Conservation (phyloP, 2,113 vertebrate species). For the Emydocephalus ijimae region DNA sequence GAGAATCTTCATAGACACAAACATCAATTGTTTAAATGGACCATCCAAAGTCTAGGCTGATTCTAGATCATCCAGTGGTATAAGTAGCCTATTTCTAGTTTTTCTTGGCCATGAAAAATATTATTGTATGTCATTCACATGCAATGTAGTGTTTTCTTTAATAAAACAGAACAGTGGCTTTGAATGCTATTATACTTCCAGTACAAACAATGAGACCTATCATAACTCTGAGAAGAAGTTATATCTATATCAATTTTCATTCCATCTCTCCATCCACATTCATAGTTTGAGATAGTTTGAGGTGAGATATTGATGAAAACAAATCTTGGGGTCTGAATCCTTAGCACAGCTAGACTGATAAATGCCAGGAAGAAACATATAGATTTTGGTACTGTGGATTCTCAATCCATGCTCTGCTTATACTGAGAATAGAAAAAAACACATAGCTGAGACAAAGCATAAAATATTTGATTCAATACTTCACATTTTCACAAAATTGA, state of each 20-base stretch:
- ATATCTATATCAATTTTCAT: not conserved
- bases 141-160: not conserved
- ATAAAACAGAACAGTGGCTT: not conserved
- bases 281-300: not conserved
- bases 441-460: not conserved
- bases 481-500: not conserved
- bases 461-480: not conserved
- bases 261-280: not conserved
- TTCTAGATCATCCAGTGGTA: not conserved
- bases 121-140: not conserved
- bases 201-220: not conserved
- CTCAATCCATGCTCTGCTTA: not conserved
- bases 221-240: not conserved
- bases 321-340: not conserved
- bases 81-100: not conserved
- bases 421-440: not conserved
- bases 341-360: not conserved
- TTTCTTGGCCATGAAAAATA: not conserved
- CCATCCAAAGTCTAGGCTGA: not conserved
- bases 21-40: not conserved
- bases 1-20: no score
- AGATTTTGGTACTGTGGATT: not conserved
- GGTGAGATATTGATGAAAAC: not conserved
- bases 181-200: not conserved
- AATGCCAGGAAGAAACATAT: not conserved